A percentile compares a stretch with the other conserved stretches of the same genome.
Evolutionary conservation across 2,888 invertebrate genomes (phyloP).

Genomic region (Heliconius cydno): DNA sequence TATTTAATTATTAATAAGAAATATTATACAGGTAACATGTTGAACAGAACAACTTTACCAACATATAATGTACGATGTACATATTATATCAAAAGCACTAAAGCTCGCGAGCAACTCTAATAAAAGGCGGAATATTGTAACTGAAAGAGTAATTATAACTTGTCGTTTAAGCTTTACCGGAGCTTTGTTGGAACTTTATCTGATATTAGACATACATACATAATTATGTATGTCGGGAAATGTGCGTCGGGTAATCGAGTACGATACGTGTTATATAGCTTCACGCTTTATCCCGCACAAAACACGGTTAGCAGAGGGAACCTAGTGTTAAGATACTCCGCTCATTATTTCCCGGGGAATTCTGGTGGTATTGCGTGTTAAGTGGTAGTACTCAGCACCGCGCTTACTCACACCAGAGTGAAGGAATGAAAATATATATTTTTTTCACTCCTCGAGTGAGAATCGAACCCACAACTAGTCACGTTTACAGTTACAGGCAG

Average conservation of each 20-base stretch:
- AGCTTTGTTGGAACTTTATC: conserved; percentile 2
- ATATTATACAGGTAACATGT: not conserved
- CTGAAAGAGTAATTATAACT: conserved; percentile 13
- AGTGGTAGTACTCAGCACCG: too few species aligned
- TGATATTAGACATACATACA: not conserved
- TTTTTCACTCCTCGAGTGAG: too few species aligned
- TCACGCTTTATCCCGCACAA: too few species aligned
- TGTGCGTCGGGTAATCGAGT: not conserved
- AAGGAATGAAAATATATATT: too few species aligned
- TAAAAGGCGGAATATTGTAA: conserved; percentile 7
- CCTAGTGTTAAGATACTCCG: too few species aligned
- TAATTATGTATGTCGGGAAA: not conserved
- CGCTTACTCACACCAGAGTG: too few species aligned
- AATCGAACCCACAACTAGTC: too few species aligned
- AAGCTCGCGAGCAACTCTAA: conserved; percentile 1
- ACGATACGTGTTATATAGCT: not conserved
- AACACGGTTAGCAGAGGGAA: too few species aligned
- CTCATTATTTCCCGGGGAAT: too few species aligned
- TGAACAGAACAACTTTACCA: not conserved
- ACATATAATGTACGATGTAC: not conserved
- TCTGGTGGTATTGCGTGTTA: too few species aligned
- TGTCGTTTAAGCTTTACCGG: not conserved
- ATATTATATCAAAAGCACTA: not conserved
- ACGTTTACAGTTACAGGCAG: too few species aligned
- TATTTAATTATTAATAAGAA: not conserved